A percentile compares a stretch with the other conserved stretches of the same genome.
Conservation (phyloP, 2,797 vertebrate species). For the Labeo calbasu region DNA sequence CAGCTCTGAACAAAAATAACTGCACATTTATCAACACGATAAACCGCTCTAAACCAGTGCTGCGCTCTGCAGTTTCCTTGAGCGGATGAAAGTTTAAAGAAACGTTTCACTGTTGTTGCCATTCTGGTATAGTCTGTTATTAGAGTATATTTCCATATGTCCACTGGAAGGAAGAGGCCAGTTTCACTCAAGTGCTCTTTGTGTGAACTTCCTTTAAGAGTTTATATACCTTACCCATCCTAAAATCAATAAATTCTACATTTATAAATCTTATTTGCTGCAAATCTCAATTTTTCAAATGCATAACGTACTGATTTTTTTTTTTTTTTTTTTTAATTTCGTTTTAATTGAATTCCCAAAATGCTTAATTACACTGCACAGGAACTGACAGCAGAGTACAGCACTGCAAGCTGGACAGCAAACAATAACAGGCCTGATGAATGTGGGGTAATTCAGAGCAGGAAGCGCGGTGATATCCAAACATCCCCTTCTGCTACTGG, state of each 20-base stretch:
- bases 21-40: conserved; percentile 5
- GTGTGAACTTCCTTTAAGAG: conserved; percentile 32
- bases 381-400: conserved; percentile 13
- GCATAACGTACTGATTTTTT: neutral
- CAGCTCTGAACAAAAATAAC: conserved; percentile 17
- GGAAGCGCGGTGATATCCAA: conserved; percentile 48
- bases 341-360: neutral
- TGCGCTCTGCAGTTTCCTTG: neutral
- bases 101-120: neutral
- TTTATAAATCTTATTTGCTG: neutral
- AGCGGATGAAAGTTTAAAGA: conserved; percentile 15
- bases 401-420: conserved; percentile 62
- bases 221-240: neutral
- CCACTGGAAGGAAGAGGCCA: conserved; percentile 48
- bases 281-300: neutral
- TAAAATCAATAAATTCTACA: neutral
- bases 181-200: conserved; percentile 25
- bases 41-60: conserved; percentile 9
- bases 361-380: neutral
- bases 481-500: conserved; percentile 45
- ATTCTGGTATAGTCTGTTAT: conserved; percentile 10
- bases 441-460: conserved; percentile 54
- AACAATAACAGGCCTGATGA: conserved; percentile 68
- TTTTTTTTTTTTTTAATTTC: too few relatives aligned
- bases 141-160: conserved; percentile 41